These are phyloP conservation scores for Holothuria leucospilota DNA, from an alignment of 53 echinoderm and acorn worm genomes.

Conservation along the genomic window DNA sequence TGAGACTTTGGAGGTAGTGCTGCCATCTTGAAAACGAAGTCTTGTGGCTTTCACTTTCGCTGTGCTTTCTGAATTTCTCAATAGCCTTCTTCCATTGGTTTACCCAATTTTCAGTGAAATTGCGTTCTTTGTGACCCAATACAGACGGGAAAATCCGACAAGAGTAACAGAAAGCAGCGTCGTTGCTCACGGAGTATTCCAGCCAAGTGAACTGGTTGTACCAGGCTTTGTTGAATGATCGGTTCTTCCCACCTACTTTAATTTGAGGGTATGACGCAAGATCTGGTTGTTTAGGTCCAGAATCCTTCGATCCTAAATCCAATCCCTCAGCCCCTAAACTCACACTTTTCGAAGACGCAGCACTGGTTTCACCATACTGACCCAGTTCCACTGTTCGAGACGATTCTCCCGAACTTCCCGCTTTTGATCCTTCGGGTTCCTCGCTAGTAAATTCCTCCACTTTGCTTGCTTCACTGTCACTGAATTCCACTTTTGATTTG, in stretches of 20 bases:
- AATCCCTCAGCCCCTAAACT: not conserved
- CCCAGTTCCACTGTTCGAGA: not conserved
- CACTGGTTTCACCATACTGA: not conserved
- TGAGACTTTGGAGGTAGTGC: slow-evolving; percentile 18
- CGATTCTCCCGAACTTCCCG: not conserved
- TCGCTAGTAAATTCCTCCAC: not conserved
- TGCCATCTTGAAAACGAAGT: slow-evolving; percentile 24
- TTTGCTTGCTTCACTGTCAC: not conserved
- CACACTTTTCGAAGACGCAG: not conserved
- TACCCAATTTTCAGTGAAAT: slow-evolving; percentile 1
- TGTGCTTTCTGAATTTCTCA: slow-evolving; percentile 30
- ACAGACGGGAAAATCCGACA: slow-evolving; percentile 5
- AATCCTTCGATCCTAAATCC: slow-evolving; percentile 20
- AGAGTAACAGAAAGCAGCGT: slow-evolving; percentile 24
- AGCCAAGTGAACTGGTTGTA: slow-evolving; percentile 1
- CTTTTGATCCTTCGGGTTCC: not conserved
- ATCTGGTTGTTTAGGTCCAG: too few relatives aligned
- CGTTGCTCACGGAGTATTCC: slow-evolving; percentile 7
- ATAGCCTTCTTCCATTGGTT: slow-evolving; percentile 22
- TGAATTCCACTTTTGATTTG: not conserved
- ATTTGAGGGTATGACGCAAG: too few relatives aligned
- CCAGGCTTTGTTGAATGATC: slow-evolving; percentile 33
- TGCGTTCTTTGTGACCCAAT: not conserved
- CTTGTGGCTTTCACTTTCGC: not conserved
- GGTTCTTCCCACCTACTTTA: too few relatives aligned